Evolutionary conservation across 2,888 invertebrate species (phyloP).

Genomic region (Hemithea aestivaria): DNA sequence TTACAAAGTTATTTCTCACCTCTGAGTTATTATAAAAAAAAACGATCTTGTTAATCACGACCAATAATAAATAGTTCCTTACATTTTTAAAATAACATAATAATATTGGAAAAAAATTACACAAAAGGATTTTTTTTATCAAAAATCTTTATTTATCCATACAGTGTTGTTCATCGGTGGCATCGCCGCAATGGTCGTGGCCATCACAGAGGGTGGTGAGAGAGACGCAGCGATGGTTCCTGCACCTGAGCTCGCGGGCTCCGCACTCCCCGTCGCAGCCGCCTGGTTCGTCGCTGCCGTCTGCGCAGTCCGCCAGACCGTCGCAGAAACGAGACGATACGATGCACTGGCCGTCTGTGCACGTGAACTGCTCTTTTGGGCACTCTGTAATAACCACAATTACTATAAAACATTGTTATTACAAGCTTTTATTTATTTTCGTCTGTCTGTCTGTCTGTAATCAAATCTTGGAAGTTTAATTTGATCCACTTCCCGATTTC

Average conservation of each 20-base stretch:
- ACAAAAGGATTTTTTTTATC: slow-evolving; percentile 8
- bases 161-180: slow-evolving; percentile 82
- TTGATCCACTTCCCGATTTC: no score
- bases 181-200: slow-evolving; percentile 81
- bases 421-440: no score
- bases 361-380: slow-evolving; percentile 71
- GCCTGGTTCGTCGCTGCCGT: slow-evolving; percentile 84
- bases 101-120: not conserved
- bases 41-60: no score
- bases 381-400: slow-evolving; percentile 54
- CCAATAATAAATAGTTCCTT: no score
- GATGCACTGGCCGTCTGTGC: slow-evolving; percentile 83
- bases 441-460: no score
- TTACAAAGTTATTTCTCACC: no score
- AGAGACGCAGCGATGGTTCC: slow-evolving; percentile 81
- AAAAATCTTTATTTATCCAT: slow-evolving; percentile 29
- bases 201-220: slow-evolving; percentile 82
- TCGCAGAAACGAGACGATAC: slow-evolving; percentile 83
- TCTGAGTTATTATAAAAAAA: no score
- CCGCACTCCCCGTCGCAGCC: slow-evolving; percentile 77
- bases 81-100: no score
- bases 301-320: slow-evolving; percentile 82
- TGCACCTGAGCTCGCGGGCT: slow-evolving; percentile 64
- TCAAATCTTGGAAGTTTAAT: no score
- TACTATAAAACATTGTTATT: not conserved